Evolutionary conservation across 1,140 invertebrate genomes (phyloP).

Genomic region (Magallana angulata): DNA sequence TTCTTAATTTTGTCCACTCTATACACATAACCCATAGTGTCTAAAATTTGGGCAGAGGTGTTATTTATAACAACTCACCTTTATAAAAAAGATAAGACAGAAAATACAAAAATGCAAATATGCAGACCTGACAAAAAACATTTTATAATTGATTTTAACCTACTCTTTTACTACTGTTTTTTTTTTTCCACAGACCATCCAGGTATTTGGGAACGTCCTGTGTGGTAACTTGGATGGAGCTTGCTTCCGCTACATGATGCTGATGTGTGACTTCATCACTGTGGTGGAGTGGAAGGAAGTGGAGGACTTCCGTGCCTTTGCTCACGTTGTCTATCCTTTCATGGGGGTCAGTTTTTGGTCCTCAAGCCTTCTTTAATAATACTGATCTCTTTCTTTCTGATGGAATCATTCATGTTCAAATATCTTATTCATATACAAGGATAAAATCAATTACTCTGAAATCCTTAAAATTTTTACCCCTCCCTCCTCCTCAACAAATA

Average conservation of each 20-base stretch:
- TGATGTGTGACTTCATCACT: slow-evolving; percentile 74
- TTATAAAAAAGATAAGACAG: not conserved
- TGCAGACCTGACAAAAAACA: not conserved
- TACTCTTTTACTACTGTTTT: not conserved
- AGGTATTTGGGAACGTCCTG: slow-evolving; percentile 73
- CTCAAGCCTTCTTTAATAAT: no score
- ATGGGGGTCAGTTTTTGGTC: slow-evolving; percentile 66
- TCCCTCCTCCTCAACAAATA: no score
- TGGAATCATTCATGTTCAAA: no score
- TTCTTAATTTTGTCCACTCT: no score
- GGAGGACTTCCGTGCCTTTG: slow-evolving; percentile 77
- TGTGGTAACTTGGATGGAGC: slow-evolving; percentile 77
- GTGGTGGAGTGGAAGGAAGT: slow-evolving; percentile 75
- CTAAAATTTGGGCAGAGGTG: not conserved
- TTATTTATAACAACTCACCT: not conserved
- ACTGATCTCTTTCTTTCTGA: no score
- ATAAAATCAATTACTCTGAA: no score
- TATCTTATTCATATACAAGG: no score
- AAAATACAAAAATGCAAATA: not conserved
- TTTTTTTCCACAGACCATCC: slow-evolving; percentile 69
- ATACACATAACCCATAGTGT: no score
- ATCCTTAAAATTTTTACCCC: no score
- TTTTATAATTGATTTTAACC: not conserved
- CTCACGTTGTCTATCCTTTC: slow-evolving; percentile 75
- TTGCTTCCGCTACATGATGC: slow-evolving; percentile 73